phyloP scores from a whole-genome alignment of 2,888 invertebrate species.

The Pomacea canaliculata region DNA sequence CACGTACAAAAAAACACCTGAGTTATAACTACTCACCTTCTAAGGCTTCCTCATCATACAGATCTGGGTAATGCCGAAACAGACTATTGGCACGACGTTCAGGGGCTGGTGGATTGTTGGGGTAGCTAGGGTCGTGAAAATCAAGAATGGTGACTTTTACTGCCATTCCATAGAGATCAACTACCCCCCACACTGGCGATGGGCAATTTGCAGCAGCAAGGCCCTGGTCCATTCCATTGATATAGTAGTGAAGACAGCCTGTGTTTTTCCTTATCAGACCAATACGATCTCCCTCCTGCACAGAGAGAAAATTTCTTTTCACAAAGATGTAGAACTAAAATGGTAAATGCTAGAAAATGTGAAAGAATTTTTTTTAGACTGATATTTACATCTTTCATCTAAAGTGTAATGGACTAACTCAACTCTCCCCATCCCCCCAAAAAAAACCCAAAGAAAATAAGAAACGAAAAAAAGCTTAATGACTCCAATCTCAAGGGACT shows the following conservation, averaged over 20 bases:
- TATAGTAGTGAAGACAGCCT: slow-evolving; percentile 90
- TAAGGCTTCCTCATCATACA: slow-evolving; percentile 50
- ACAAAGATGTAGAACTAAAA: neutral
- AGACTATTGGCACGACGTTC: slow-evolving; percentile 41
- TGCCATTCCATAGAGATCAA: slow-evolving; percentile 84
- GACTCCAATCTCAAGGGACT: no score
- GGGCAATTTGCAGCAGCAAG: slow-evolving; percentile 88
- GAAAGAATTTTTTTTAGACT: neutral
- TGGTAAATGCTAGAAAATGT: neutral
- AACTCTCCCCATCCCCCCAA: neutral
- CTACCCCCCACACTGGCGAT: slow-evolving; percentile 89
- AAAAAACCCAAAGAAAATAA: no score
- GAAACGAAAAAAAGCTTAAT: no score
- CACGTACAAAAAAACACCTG: no score
- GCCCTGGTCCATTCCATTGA: slow-evolving; percentile 87
- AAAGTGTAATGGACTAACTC: neutral
- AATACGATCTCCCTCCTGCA: slow-evolving; percentile 88
- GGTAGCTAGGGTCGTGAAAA: slow-evolving; percentile 52
- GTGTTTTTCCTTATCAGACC: slow-evolving; percentile 89
- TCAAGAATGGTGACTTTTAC: slow-evolving; percentile 68
- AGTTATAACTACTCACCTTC: slow-evolving; percentile 32
- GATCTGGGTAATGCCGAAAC: slow-evolving; percentile 53
- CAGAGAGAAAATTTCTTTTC: neutral
- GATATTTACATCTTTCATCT: neutral
- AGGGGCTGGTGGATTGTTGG: slow-evolving; percentile 43